Evolutionary conservation across 2,113 vertebrate species (phyloP).

Genomic region (Pterocles gutturalis): DNA sequence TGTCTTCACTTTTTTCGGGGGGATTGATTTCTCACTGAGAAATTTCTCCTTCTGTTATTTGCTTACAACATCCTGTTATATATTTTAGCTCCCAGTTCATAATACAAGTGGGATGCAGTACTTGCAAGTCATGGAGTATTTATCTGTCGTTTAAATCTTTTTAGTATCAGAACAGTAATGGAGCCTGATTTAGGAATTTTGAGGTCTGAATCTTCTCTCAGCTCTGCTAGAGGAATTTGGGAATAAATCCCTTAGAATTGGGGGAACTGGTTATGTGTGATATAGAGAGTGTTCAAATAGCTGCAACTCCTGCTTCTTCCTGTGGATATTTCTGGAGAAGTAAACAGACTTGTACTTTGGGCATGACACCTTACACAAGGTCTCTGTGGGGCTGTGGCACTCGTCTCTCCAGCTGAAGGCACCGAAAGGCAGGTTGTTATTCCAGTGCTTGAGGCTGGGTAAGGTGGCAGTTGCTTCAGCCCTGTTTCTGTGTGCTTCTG

Average conservation of each 20-base stretch:
- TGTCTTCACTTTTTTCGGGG: neutral
- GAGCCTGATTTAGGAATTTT: neutral
- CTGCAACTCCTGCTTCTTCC: neutral
- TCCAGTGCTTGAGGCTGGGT: neutral
- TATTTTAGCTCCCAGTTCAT: neutral
- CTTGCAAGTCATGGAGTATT: neutral
- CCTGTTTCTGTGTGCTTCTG: neutral
- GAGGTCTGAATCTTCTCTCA: neutral
- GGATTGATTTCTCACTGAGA: neutral
- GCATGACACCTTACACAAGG: fast-evolving
- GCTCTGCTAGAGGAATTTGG: neutral
- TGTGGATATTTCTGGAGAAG: neutral
- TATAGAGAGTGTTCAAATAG: neutral
- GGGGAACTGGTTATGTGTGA: neutral
- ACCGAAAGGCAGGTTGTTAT: neutral
- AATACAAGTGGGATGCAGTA: neutral
- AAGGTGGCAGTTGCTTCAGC: neutral
- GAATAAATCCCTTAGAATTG: neutral
- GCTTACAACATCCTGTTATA: neutral
- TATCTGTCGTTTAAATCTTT: neutral
- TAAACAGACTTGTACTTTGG: neutral
- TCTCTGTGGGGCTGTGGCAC: neutral
- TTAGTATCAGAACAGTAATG: neutral
- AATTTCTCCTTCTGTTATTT: neutral
- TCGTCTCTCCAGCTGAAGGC: neutral